These are phyloP conservation scores for Nemoura dubitans DNA, from an alignment of 2,888 invertebrate species.

Conservation along the genomic window DNA sequence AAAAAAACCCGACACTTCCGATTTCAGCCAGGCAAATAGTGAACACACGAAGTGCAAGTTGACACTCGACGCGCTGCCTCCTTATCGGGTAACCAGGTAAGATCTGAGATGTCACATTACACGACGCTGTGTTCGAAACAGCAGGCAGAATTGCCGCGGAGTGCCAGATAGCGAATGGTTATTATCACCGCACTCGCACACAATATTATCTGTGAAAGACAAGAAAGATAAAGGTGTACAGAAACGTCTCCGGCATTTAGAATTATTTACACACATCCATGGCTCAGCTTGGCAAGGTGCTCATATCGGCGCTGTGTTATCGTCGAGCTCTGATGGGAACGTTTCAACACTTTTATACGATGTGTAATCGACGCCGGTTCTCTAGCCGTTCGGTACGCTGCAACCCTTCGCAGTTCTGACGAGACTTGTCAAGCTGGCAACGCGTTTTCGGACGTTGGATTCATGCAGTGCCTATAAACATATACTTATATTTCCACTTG, in stretches of 20 bases:
- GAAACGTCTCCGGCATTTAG: not conserved
- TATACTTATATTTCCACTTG: not conserved
- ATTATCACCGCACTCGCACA: conserved; percentile 19
- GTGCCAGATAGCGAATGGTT: not conserved
- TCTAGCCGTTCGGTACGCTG: not conserved
- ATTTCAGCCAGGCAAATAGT: not conserved
- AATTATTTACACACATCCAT: conserved; percentile 1
- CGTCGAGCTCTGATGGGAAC: not conserved
- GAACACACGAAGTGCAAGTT: not conserved
- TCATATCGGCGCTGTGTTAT: not conserved
- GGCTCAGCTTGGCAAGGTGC: not conserved
- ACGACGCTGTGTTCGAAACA: no score
- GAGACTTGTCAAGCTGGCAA: no score
- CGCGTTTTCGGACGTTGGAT: not conserved
- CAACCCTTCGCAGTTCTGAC: no score
- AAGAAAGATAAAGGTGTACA: conserved; percentile 33
- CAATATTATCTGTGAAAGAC: conserved; percentile 25
- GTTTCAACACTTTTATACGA: not conserved
- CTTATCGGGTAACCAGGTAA: not conserved
- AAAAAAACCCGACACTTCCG: conserved; percentile 15
- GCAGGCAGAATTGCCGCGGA: not conserved
- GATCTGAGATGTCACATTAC: not conserved
- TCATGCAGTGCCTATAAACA: no score
- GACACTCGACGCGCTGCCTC: not conserved
- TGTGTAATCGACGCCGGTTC: not conserved